These are phyloP conservation scores for Torymus aiolomorphi DNA, from an alignment of 2,888 invertebrate genomes.

Conservation along the genomic window DNA sequence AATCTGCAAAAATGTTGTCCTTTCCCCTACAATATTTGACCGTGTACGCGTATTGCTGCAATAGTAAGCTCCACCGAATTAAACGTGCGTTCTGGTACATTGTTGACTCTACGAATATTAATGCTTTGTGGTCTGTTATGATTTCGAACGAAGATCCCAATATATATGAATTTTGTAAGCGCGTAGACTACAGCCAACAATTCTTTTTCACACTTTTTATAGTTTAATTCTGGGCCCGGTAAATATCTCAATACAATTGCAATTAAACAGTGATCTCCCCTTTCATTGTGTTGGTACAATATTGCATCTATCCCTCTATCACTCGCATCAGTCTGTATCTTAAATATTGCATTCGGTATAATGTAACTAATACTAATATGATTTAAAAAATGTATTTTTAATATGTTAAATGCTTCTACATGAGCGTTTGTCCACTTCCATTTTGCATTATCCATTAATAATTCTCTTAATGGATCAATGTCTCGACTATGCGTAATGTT, in stretches of 20 bases:
- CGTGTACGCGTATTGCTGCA: too few relatives aligned
- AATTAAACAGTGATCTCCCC: not conserved
- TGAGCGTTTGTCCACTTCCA: not conserved
- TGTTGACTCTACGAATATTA: too few relatives aligned
- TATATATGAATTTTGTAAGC: too few relatives aligned
- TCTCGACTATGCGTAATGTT: not conserved
- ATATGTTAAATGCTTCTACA: not conserved
- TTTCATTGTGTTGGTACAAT: not conserved
- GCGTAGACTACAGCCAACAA: too few relatives aligned
- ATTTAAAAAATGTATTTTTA: slow-evolving; percentile 10
- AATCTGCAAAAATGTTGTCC: too few relatives aligned
- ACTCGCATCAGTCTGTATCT: not conserved
- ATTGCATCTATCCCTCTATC: not conserved
- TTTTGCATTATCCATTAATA: not conserved
- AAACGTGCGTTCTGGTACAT: too few relatives aligned
- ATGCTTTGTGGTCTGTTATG: too few relatives aligned
- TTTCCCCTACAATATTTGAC: too few relatives aligned
- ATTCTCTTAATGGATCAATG: not conserved
- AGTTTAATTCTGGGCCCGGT: not conserved
- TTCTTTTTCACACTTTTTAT: not conserved
- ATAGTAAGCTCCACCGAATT: too few relatives aligned
- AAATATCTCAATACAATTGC: not conserved
- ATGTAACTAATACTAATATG: not conserved
- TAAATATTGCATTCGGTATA: not conserved
- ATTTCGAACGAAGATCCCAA: too few relatives aligned